phyloP scores from a whole-genome alignment of 2,888 invertebrate species.

The Xanthorhoe spadicearia region DNA sequence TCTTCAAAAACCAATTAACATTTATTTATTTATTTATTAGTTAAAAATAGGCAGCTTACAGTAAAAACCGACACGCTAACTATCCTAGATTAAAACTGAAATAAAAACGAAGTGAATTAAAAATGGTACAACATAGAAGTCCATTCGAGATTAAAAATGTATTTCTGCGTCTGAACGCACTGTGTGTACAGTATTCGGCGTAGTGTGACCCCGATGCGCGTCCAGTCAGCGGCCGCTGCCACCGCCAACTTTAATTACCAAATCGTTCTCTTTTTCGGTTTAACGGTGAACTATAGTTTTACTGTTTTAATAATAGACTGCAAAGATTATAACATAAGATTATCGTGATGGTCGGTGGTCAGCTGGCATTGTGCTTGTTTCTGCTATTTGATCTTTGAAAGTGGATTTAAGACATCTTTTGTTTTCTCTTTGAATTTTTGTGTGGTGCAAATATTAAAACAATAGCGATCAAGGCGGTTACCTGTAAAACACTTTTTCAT shows the following conservation, averaged over 20 bases:
- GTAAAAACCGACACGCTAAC: too few relatives aligned
- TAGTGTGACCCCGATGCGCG: slow-evolving; percentile 56
- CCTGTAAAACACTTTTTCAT: too few relatives aligned
- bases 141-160: too few relatives aligned
- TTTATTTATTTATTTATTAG: too few relatives aligned
- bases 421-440: neutral
- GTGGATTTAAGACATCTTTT: slow-evolving; percentile 3
- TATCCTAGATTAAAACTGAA: too few relatives aligned
- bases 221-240: slow-evolving; percentile 50
- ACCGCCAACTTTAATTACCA: slow-evolving; percentile 55
- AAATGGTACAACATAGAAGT: neutral
- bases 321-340: slow-evolving; percentile 41
- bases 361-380: slow-evolving; percentile 29
- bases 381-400: slow-evolving; percentile 27
- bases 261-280: slow-evolving; percentile 65
- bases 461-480: too few relatives aligned
- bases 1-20: too few relatives aligned
- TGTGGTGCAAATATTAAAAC: too few relatives aligned
- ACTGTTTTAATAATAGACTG: slow-evolving; percentile 53
- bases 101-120: too few relatives aligned
- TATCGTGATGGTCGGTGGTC: slow-evolving; percentile 29
- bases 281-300: slow-evolving; percentile 63
- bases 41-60: too few relatives aligned
- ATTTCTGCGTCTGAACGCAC: neutral
- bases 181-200: slow-evolving; percentile 7